phyloP scores from a whole-genome alignment of 2,113 vertebrate genomes.

The Synodontis membranacea region DNA sequence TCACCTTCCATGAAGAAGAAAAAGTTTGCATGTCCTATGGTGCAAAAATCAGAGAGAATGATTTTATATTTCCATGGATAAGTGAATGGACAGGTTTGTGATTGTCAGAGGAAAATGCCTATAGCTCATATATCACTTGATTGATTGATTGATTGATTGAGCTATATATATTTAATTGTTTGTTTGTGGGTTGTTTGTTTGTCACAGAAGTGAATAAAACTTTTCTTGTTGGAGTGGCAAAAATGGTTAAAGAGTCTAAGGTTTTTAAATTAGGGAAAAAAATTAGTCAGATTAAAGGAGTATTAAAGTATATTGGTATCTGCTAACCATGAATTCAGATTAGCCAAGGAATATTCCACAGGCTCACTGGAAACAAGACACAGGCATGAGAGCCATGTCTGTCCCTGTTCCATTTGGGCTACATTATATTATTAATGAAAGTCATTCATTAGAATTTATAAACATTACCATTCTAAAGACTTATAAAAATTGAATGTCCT shows the following conservation, averaged over 20 bases:
- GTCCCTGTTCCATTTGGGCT: not conserved
- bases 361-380: constrained; percentile 23
- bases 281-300: not conserved
- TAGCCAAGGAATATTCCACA: constrained; percentile 11
- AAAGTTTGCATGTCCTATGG: not conserved
- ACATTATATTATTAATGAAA: not conserved
- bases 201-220: not conserved
- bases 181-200: not conserved
- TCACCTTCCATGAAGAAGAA: not conserved
- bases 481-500: constrained; percentile 11
- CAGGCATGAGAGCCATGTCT: constrained; percentile 10
- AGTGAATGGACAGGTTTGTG: not conserved
- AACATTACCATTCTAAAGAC: not conserved
- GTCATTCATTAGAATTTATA: constrained; percentile 21
- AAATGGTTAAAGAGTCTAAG: not conserved
- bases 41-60: not conserved
- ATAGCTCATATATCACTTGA: not conserved
- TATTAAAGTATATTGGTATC: not conserved
- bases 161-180: not conserved
- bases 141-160: too few species aligned
- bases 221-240: not conserved
- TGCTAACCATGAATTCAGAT: not conserved
- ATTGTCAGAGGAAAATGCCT: not conserved
- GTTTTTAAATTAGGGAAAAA: not conserved
- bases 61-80: not conserved